Conservation (phyloP, 2,113 vertebrate species). For the Notothenia coriiceps region DNA sequence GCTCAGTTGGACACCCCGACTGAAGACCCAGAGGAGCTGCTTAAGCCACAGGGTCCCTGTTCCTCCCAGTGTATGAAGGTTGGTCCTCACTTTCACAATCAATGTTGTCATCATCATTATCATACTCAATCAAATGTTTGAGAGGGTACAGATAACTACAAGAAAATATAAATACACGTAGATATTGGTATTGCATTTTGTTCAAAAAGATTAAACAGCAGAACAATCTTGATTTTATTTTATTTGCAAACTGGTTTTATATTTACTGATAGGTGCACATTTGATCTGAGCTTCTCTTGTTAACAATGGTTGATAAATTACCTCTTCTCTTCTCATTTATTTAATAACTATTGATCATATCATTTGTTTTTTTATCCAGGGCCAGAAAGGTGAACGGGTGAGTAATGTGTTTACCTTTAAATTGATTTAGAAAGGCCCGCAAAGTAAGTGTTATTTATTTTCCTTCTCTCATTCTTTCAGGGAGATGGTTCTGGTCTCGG, state of each 20-base stretch:
- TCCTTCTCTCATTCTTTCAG: constrained; percentile 13
- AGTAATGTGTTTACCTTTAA: constrained; percentile 13
- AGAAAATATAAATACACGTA: neutral
- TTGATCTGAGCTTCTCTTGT: neutral
- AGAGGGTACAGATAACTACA: neutral
- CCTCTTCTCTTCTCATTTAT: neutral
- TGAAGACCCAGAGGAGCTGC: constrained; percentile 72
- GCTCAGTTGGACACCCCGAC: constrained; percentile 81
- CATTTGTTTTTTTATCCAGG: constrained; percentile 71
- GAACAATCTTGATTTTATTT: neutral
- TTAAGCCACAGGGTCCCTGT: constrained; percentile 82
- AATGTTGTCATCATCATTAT: neutral
- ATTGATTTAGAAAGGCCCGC: neutral
- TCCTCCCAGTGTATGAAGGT: constrained; percentile 81
- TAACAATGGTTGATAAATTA: constrained; percentile 4
- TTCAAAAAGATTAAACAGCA: neutral
- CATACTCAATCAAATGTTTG: neutral
- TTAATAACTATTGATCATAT: constrained; percentile 4
- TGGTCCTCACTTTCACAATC: neutral
- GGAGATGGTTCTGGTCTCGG: constrained; percentile 76
- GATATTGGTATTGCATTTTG: neutral
- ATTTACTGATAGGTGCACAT: neutral
- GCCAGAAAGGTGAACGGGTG: constrained; percentile 88
- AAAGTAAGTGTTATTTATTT: neutral
- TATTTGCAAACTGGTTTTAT: neutral